phyloP scores from a whole-genome alignment of 2,888 invertebrate species.

The Tillus elongatus region DNA sequence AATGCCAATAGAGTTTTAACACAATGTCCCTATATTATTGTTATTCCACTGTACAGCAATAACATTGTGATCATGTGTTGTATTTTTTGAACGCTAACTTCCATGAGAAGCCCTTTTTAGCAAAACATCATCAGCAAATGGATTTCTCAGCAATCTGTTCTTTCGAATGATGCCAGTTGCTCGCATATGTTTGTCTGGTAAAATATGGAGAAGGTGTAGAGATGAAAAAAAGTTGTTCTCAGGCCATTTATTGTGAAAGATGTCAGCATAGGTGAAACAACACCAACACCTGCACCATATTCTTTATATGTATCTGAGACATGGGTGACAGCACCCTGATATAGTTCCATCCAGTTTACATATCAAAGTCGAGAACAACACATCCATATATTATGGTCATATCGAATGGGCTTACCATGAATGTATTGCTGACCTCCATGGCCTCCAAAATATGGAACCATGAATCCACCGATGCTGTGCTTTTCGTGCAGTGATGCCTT shows the following conservation, averaged over 20 bases:
- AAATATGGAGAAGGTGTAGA: background rate
- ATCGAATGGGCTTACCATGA: conserved; percentile 2
- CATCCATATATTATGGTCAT: conserved; percentile 3
- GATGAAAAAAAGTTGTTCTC: background rate
- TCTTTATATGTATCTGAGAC: background rate
- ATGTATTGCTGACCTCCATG: conserved; percentile 1
- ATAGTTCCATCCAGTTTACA: background rate
- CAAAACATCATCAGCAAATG: background rate
- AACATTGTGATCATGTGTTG: background rate
- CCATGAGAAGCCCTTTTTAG: background rate
- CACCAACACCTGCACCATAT: background rate
- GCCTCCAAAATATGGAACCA: too few relatives aligned
- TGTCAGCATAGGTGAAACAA: background rate
- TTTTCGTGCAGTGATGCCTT: background rate
- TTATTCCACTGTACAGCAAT: conserved; percentile 1
- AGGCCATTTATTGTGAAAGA: background rate
- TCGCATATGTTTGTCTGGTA: background rate
- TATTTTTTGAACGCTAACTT: background rate
- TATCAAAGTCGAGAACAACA: background rate
- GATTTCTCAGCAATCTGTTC: background rate
- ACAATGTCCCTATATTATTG: background rate
- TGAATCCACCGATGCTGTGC: background rate
- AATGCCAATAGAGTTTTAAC: too few relatives aligned
- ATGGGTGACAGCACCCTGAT: conserved; percentile 1
- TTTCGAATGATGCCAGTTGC: background rate